Conservation (phyloP, 1,140 invertebrate genomes). For the Arion vulgaris region DNA sequence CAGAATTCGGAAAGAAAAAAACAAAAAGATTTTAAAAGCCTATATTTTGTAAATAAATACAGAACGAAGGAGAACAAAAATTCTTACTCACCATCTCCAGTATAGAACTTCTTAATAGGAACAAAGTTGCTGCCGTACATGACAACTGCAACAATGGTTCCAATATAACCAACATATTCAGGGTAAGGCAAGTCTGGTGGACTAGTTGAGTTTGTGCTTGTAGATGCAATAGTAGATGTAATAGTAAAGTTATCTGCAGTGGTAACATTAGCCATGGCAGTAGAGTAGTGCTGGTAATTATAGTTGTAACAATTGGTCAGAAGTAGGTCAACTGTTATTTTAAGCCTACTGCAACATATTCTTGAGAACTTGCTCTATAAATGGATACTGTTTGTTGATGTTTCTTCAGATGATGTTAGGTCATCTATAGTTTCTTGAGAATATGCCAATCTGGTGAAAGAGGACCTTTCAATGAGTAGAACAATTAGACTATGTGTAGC, state of each 20-base stretch:
- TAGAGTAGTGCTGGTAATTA: neutral
- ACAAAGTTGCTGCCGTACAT: conserved; percentile 73
- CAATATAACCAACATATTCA: conserved; percentile 65
- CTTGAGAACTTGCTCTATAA: too few relatives aligned
- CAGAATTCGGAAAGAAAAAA: too few relatives aligned
- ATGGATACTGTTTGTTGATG: too few relatives aligned
- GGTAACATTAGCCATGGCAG: neutral
- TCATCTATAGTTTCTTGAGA: too few relatives aligned
- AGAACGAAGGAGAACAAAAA: too few relatives aligned
- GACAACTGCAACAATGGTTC: conserved; percentile 62
- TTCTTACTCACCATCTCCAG: conserved; percentile 70
- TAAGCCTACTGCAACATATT: too few relatives aligned
- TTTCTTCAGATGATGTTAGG: too few relatives aligned
- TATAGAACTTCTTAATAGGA: conserved; percentile 72
- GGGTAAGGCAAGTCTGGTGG: neutral
- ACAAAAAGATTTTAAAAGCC: too few relatives aligned
- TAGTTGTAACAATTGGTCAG: neutral
- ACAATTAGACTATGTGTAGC: too few relatives aligned
- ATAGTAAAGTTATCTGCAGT: neutral
- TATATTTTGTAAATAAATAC: too few relatives aligned
- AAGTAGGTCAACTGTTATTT: neutral
- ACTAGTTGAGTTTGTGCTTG: neutral
- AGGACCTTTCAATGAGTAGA: too few relatives aligned
- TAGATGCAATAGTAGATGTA: neutral
- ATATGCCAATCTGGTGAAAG: too few relatives aligned